Conservation (phyloP, 2,797 vertebrate genomes). For the Diglossa cyanea region DNA sequence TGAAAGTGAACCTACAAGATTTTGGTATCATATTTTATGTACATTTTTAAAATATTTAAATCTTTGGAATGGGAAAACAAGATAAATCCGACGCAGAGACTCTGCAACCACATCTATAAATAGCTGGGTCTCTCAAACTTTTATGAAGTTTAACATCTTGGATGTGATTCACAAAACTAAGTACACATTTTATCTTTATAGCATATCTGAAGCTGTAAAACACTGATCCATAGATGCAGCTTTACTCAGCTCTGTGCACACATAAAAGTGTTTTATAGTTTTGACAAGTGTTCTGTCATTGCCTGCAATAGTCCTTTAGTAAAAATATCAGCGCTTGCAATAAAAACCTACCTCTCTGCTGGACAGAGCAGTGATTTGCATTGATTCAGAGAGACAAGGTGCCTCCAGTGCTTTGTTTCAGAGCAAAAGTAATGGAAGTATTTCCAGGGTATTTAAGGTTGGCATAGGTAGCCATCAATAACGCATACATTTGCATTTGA, state of each 20-base stretch:
- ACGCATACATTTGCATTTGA: not conserved
- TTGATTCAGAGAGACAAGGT: not conserved
- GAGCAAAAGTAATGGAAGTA: not conserved
- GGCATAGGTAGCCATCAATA: not conserved
- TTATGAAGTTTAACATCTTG: not conserved
- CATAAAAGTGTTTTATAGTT: conserved; percentile 3
- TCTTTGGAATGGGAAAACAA: not conserved
- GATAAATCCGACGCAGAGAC: not conserved
- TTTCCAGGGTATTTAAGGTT: not conserved
- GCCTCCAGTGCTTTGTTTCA: not conserved
- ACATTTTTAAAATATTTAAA: not conserved
- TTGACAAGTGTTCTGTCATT: not conserved
- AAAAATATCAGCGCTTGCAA: not conserved
- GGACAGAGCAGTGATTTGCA: not conserved
- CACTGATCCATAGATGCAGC: not conserved
- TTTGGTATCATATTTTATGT: not conserved
- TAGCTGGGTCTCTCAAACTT: not conserved
- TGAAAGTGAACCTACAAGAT: not conserved
- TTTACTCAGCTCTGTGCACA: not conserved
- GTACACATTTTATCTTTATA: not conserved
- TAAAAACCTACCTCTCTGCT: not conserved
- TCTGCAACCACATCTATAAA: not conserved
- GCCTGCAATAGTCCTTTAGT: not conserved
- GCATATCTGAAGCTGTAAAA: not conserved
- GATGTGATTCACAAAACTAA: conserved; percentile 4